Conservation (phyloP, 1,140 invertebrate species). For the Mycetomoellerius zeteki region DNA sequence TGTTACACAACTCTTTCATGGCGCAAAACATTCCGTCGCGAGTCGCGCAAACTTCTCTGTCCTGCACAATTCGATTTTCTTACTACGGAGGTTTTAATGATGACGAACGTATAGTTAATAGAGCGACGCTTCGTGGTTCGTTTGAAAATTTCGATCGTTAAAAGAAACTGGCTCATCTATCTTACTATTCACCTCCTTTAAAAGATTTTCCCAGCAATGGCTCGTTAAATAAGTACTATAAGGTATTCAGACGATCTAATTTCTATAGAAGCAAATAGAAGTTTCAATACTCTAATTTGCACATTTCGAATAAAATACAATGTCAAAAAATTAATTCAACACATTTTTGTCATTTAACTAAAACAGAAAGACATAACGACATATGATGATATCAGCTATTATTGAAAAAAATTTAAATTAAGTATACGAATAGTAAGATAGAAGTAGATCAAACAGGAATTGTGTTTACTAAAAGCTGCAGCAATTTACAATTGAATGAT, state of each 20-base stretch:
- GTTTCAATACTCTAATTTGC: neutral
- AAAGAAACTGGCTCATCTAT: constrained; percentile 60
- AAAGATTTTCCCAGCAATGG: constrained; percentile 56
- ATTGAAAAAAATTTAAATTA: neutral
- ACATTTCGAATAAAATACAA: neutral
- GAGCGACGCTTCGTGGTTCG: constrained; percentile 76
- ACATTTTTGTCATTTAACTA: neutral
- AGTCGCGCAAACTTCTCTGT: neutral
- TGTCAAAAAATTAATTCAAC: neutral
- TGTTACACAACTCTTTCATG: constrained; percentile 55
- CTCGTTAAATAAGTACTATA: constrained; percentile 67
- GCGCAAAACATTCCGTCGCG: neutral
- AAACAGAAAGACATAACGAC: neutral
- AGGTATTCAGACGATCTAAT: constrained; percentile 64
- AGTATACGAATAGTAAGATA: neutral
- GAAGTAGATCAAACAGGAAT: neutral
- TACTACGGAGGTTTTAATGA: neutral
- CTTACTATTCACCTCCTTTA: constrained; percentile 67
- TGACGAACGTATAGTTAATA: constrained; percentile 69
- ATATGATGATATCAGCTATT: neutral
- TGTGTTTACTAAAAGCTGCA: neutral
- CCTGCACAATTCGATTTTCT: constrained; percentile 46
- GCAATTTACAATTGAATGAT: constrained; percentile 3
- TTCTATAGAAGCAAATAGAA: constrained; percentile 46
- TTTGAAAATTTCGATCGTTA: constrained; percentile 79